Percentiles rank a stretch among this genome's conserved stretches.
phyloP scores from a whole-genome alignment of 2,888 invertebrate species.

The Blastobasis lacticolella region DNA sequence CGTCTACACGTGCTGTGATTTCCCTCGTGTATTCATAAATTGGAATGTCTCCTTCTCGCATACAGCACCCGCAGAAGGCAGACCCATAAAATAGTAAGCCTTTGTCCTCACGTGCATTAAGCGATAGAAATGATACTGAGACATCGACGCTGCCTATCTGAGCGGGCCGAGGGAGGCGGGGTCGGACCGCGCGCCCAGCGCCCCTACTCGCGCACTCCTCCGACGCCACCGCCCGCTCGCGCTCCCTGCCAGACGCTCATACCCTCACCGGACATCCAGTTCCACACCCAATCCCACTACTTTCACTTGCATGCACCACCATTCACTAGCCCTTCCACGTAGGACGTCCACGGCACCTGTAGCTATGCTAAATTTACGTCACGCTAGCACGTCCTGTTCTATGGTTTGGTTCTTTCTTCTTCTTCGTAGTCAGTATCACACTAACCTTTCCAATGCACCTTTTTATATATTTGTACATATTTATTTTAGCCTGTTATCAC shows the following conservation, averaged over 20 bases:
- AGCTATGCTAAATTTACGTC: too few species aligned
- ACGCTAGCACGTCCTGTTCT: too few species aligned
- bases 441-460: too few species aligned
- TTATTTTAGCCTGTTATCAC: constrained; percentile 22
- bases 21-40: constrained; percentile 62
- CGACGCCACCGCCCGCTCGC: constrained; percentile 50
- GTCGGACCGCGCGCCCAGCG: constrained; percentile 35
- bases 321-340: constrained; percentile 7
- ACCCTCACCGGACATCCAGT: constrained; percentile 19
- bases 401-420: too few species aligned
- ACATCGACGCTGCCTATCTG: constrained; percentile 62
- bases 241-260: constrained; percentile 22
- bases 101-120: constrained; percentile 74
- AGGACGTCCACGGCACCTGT: too few species aligned
- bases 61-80: constrained; percentile 90
- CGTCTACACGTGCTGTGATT: constrained; percentile 66
- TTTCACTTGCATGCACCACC: constrained; percentile 24
- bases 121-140: constrained; percentile 65
- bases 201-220: constrained; percentile 32
- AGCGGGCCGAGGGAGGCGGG: constrained; percentile 69
- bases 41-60: constrained; percentile 85
- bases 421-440: too few species aligned
- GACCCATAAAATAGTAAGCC: constrained; percentile 72
- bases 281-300: constrained; percentile 15
- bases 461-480: background rate